Conservation (phyloP, 2,888 invertebrate genomes). For the Alentia gelatinosa region DNA sequence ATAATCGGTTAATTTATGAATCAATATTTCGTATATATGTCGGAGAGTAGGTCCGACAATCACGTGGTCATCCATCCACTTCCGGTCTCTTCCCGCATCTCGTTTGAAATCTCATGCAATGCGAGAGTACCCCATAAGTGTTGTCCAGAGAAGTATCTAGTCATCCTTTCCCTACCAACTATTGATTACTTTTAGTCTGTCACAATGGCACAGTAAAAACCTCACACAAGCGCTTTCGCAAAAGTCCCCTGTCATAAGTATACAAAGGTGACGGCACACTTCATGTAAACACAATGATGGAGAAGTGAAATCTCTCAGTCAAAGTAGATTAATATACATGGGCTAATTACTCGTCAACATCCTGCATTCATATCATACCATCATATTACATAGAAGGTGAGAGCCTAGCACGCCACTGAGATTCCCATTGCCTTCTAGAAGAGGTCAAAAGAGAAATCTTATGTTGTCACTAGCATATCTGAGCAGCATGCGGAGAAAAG, state of each 20-base stretch:
- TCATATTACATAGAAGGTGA: conserved; percentile 26
- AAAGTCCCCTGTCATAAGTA: conserved; percentile 25
- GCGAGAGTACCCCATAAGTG: conserved; percentile 33
- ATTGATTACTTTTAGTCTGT: conserved; percentile 13
- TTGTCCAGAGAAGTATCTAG: conserved; percentile 37
- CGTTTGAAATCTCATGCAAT: conserved; percentile 45
- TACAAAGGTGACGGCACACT: conserved; percentile 46
- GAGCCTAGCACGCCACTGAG: conserved; percentile 16
- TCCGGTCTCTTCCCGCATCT: conserved; percentile 32
- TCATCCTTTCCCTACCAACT: conserved; percentile 35
- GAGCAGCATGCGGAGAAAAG: conserved; percentile 42
- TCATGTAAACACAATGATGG: conserved; percentile 48
- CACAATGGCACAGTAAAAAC: conserved; percentile 52
- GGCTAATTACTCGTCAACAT: conserved; percentile 38
- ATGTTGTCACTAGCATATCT: conserved; percentile 33
- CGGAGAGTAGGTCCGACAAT: neutral
- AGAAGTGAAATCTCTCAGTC: conserved; percentile 50
- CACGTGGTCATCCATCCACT: conserved; percentile 13
- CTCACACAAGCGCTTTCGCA: conserved; percentile 41
- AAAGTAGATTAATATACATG: conserved; percentile 47
- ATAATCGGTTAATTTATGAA: conserved; percentile 6
- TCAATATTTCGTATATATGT: conserved; percentile 15
- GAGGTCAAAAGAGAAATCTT: conserved; percentile 26
- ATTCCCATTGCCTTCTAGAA: conserved; percentile 5
- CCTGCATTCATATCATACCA: conserved; percentile 34